Conservation (phyloP, 2,797 vertebrate genomes). For the Siniperca scherzeri region DNA sequence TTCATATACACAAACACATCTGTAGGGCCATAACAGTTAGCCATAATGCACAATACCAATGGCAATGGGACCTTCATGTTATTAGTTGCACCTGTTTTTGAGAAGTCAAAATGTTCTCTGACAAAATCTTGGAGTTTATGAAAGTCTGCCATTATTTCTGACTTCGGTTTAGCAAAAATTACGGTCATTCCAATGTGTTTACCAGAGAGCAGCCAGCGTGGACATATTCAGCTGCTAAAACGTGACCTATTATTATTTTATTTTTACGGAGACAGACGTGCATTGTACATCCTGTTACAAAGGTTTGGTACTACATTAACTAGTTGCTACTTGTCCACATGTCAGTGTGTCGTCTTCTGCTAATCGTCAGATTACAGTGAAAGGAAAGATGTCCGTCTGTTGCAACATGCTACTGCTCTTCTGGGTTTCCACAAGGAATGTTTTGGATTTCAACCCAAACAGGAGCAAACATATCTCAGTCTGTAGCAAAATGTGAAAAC, state of each 20-base stretch:
- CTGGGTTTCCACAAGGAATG: neutral
- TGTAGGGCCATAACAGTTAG: neutral
- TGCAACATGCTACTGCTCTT: too few relatives aligned
- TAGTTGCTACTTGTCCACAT: neutral
- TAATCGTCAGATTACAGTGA: neutral
- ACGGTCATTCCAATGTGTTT: neutral
- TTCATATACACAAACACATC: neutral
- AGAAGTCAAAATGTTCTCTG: neutral
- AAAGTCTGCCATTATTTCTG: neutral
- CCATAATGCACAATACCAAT: neutral
- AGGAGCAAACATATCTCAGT: neutral
- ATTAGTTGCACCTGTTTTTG: neutral
- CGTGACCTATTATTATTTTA: too few relatives aligned
- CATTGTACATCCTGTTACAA: neutral
- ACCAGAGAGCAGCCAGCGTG: neutral
- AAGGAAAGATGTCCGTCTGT: neutral
- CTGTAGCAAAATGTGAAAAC: neutral
- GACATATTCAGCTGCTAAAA: neutral
- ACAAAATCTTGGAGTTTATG: neutral
- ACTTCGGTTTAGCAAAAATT: neutral
- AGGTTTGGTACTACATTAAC: neutral
- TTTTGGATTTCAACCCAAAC: neutral
- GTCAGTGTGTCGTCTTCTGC: neutral
- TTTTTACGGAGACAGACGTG: neutral
- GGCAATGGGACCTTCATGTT: too few relatives aligned